These are phyloP conservation scores for Rhea americana DNA, from an alignment of 2,113 vertebrate genomes.

Conservation along the genomic window DNA sequence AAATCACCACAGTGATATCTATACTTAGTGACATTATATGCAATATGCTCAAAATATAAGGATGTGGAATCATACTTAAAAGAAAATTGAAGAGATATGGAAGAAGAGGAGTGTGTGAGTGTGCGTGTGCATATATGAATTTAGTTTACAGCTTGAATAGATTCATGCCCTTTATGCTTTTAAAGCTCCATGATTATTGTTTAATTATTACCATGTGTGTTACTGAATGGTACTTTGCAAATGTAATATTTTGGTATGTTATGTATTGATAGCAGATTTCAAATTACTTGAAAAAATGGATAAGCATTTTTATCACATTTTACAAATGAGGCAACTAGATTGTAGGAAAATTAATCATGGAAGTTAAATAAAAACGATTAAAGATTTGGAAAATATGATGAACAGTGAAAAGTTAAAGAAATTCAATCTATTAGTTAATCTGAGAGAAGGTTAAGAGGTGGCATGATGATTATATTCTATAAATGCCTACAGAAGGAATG, in stretches of 20 bases:
- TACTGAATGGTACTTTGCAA: background rate
- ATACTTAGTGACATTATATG: background rate
- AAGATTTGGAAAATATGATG: background rate
- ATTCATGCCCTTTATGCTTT: background rate
- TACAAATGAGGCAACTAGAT: background rate
- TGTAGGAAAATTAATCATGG: background rate
- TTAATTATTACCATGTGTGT: background rate
- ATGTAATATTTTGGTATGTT: background rate
- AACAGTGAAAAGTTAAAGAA: background rate
- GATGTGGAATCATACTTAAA: background rate
- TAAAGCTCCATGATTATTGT: background rate
- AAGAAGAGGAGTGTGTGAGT: background rate
- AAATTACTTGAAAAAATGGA: background rate
- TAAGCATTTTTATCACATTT: background rate
- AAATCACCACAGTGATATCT: background rate
- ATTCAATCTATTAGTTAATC: background rate
- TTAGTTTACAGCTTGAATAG: background rate
- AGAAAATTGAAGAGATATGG: background rate
- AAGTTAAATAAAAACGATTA: background rate
- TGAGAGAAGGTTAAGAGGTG: background rate
- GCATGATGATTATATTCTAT: background rate
- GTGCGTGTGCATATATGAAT: background rate
- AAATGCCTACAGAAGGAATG: background rate
- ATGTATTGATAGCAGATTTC: background rate
- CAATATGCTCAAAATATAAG: background rate